Evolutionary conservation across 2,888 invertebrate genomes (phyloP), one percentile per base, ranked within the genome.

Genomic region (Papilio protenor): DNA sequence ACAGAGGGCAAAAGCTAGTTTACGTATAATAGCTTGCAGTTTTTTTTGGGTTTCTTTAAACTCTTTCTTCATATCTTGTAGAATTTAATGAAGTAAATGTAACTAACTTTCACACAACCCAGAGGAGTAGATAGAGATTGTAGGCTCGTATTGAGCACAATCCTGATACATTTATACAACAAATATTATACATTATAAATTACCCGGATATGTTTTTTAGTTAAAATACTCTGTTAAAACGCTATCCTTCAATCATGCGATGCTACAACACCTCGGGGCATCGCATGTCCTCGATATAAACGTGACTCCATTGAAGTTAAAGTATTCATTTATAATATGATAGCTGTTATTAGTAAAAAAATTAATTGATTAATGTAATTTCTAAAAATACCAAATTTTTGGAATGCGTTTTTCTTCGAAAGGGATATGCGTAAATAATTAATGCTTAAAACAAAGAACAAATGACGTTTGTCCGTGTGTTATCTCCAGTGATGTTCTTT

Each of bases 231-330:
- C 23, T 14, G 40, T 64, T 33, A 40, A 64, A 64, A 18, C 33
- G 40, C 40, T 0, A 40, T 66, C 66, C 66, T 66, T 27, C 40
- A 12, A n/a, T 66, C n/a, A 66, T 40, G 66, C 66, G 66, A 66
- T 18, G 66, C 45, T n/a, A 11, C n/a, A 66, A 11, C n/a, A 66
- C n/a, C 66, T 66, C 66, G 66, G 66, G 66, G 40, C 66, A 66
- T 66, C 66, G 66, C 66, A 18, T 66, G n/a, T 66, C 40, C 66
- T 66, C 66, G 40, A 66, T 66, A 45, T 40, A 45, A 66, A 40
- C 64, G 64, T 64, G 64, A 64, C 64, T 64, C 14, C 40, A 64
- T 64, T 64, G 33, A 10, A 64, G n/a, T 18, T 33, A 64, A 40
- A 64, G 40, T 64, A 64, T 40, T 64, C 16, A 33, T 16, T 64